A percentile compares a stretch with the other conserved stretches of the same genome.
These are phyloP conservation scores for Clamator glandarius DNA, from an alignment of 2,797 vertebrate genomes.

Conservation along the genomic window DNA sequence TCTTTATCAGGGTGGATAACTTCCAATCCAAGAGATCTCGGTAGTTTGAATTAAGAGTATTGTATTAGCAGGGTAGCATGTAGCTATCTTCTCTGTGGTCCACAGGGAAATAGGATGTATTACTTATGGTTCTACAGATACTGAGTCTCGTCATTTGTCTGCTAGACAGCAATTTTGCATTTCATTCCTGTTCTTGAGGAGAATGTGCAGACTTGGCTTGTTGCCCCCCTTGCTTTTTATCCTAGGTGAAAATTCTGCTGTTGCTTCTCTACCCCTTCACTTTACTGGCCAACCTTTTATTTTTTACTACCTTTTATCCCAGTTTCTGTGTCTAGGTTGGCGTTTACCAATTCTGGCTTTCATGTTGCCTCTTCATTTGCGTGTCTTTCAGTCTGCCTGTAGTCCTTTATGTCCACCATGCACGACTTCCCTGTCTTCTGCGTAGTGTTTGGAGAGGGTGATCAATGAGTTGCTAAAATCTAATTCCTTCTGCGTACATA, in stretches of 20 bases:
- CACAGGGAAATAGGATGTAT: background rate
- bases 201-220: background rate
- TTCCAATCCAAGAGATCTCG: conserved; percentile 8
- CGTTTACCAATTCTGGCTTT: background rate
- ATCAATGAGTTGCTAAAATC: conserved; percentile 1
- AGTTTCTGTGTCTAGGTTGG: background rate
- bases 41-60: background rate
- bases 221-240: background rate
- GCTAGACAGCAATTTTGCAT: background rate
- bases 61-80: background rate
- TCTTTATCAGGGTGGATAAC: conserved; percentile 33
- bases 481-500: background rate
- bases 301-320: background rate
- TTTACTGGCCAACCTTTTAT: background rate
- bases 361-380: background rate
- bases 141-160: background rate
- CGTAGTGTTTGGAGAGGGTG: background rate
- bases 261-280: background rate
- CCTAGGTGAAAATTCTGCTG: background rate
- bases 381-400: background rate
- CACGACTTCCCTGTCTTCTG: background rate
- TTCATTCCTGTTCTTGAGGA: conserved; percentile 23
- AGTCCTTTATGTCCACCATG: background rate
- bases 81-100: background rate
- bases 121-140: background rate